Conservation (phyloP, 2,888 invertebrate genomes). For the Liposcelis brunnea region DNA sequence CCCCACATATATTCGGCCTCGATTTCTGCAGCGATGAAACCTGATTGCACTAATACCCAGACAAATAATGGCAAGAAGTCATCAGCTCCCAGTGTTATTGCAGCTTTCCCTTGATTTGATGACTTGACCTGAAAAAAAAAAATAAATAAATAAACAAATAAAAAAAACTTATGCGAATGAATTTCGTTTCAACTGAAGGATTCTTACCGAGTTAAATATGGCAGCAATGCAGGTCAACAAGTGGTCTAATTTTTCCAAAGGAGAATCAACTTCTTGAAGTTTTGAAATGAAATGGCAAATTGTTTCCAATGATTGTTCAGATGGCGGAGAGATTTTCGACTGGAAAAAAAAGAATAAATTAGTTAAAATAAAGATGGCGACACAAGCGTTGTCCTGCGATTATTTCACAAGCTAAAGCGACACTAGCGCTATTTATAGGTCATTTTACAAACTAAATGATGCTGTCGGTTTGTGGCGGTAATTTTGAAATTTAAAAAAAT, state of each 20-base stretch:
- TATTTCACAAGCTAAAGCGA: too few species aligned
- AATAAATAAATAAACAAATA: background rate
- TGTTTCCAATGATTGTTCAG: slow-evolving; percentile 51
- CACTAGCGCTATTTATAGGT: too few species aligned
- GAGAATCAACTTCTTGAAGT: slow-evolving; percentile 82
- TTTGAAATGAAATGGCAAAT: slow-evolving; percentile 63
- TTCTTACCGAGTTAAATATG: slow-evolving; percentile 62
- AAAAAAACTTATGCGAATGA: background rate
- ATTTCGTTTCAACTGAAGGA: background rate
- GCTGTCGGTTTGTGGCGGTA: too few species aligned
- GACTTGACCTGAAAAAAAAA: slow-evolving; percentile 40
- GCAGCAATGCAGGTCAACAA: slow-evolving; percentile 75
- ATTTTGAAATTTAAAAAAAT: too few species aligned
- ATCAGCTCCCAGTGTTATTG: slow-evolving; percentile 53
- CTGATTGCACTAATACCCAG: slow-evolving; percentile 78
- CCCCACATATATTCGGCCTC: slow-evolving; percentile 94
- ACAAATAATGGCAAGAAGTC: slow-evolving; percentile 85
- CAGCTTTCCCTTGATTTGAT: slow-evolving; percentile 34
- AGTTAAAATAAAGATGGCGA: too few species aligned
- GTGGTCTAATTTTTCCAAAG: slow-evolving; percentile 81
- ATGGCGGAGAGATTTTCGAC: slow-evolving; percentile 61
- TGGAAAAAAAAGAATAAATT: slow-evolving; percentile 20
- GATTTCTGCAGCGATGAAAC: slow-evolving; percentile 80
- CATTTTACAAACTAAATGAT: too few species aligned
- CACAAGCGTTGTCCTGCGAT: too few species aligned